phyloP scores from a whole-genome alignment of 2,113 vertebrate species.

The Python bivittatus region DNA sequence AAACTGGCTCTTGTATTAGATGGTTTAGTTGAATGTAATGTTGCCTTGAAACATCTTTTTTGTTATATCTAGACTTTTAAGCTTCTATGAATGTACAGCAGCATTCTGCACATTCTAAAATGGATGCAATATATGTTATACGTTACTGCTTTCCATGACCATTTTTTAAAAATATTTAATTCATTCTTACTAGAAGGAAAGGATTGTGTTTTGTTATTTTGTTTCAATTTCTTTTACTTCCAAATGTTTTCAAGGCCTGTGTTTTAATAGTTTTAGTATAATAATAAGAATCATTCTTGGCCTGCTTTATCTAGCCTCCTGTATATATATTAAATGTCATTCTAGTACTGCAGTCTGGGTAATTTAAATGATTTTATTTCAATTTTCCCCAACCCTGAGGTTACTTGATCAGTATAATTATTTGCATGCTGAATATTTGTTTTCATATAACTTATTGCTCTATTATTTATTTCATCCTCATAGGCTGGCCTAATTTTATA shows the following conservation, averaged over 20 bases:
- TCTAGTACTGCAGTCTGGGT: neutral
- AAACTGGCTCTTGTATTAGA: neutral
- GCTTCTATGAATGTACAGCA: neutral
- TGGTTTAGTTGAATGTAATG: neutral
- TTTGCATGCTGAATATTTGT: neutral
- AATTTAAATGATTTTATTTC: neutral
- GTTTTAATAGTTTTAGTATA: neutral
- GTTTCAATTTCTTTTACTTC: neutral
- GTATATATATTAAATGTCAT: neutral
- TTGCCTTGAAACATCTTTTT: neutral
- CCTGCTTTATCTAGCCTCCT: neutral
- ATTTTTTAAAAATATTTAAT: neutral
- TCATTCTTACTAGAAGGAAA: neutral
- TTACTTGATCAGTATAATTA: slow-evolving; percentile 6
- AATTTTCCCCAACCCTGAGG: neutral
- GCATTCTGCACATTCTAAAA: neutral
- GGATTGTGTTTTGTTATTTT: neutral
- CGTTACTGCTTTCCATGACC: neutral
- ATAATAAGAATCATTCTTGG: neutral
- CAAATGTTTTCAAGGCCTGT: neutral
- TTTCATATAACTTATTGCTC: neutral
- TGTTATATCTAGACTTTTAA: neutral
- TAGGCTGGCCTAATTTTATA: neutral
- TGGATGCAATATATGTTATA: neutral
- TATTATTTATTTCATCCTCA: neutral